Base-by-base conservation (phyloP, 2,797 vertebrate genomes). In the Channa striata region DNA sequence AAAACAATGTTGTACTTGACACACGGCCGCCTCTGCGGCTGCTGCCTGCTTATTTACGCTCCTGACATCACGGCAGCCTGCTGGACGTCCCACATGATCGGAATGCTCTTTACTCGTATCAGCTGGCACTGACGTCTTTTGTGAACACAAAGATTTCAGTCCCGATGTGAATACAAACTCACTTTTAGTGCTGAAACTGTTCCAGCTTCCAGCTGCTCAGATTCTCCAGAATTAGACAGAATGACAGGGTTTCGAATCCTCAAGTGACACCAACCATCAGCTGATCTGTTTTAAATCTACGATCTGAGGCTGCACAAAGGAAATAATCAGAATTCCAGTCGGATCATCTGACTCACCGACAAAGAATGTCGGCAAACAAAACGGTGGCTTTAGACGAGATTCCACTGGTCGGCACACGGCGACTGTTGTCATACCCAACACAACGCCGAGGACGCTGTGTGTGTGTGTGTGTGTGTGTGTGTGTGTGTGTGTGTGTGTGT, bases 401-500 rank as follows among this genome's bases (percentile, higher is more conserved):
- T 40, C 39, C 49, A 14, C 20, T 40, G 20, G 6, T 14, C 14
- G 42, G 21, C 65, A 44, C 66, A 44, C 25, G 47, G 10, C 46
- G 23, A 46, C 23, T 42, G 36, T 58, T 21, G 14, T 17, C 49
- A 19, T 43, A n/a, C 23, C 42, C 20, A 11, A 30, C 48, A 53
- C n/a, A 53, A n/a, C 51, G 30, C 53, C 40, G 47, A 51, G n/a
- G n/a, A 8, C 4, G 1, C n/a, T 30, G 25, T 30, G 25, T 30
- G 25, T 30, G 25, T 30, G 25, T 30, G 25, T 30, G 25, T 30
- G 25, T 30, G 25, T 30, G 25, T 30, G 25, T 30, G 25, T 30
- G 3, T 30, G 25, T 30, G 25, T 9, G 54, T 36, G 6, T 17
- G 46, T 64, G 60, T 37, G 64, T 34, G 48, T 43, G 57, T 63